Percentiles rank a stretch among this genome's conserved stretches.
Conservation (phyloP, 2,797 vertebrate genomes). For the Esox lucius region DNA sequence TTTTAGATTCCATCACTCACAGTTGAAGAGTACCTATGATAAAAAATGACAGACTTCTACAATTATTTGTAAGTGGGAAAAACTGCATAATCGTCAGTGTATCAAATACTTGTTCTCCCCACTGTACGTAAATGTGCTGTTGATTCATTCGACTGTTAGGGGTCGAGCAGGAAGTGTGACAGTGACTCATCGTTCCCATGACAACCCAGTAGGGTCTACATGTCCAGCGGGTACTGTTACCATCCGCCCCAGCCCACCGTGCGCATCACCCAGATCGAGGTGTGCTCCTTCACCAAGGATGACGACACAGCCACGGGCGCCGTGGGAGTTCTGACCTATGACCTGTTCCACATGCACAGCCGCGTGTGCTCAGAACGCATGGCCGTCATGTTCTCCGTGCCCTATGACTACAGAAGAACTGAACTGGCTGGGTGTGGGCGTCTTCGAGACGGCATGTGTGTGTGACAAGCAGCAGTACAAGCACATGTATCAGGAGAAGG, state of each 20-base stretch:
- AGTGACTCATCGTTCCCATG: background rate
- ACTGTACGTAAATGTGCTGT: background rate
- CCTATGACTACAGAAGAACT: conserved; percentile 42
- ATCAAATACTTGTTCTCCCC: too few species aligned
- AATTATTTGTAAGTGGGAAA: too few species aligned
- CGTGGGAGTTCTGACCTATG: conserved; percentile 51
- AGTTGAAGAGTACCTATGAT: too few species aligned
- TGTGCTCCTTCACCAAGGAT: conserved; percentile 52
- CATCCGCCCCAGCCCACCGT: conserved; percentile 72
- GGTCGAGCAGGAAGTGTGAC: background rate
- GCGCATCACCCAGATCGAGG: conserved; percentile 35
- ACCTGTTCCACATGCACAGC: conserved; percentile 57
- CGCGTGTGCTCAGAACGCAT: conserved; percentile 46
- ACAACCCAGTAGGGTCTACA: conserved; percentile 58
- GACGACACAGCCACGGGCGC: conserved; percentile 37
- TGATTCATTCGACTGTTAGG: background rate
- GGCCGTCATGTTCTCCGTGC: conserved; percentile 47
- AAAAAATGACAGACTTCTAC: too few species aligned
- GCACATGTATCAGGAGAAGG: conserved; percentile 67
- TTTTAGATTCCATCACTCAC: too few species aligned
- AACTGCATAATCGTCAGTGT: too few species aligned
- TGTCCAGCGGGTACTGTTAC: conserved; percentile 63
- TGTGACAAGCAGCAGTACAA: conserved; percentile 69
- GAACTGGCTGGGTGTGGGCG: conserved; percentile 34
- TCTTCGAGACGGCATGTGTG: conserved; percentile 42